These are phyloP conservation scores for Leptocoma aspasia DNA, from an alignment of 2,113 vertebrate genomes.

Conservation along the genomic window DNA sequence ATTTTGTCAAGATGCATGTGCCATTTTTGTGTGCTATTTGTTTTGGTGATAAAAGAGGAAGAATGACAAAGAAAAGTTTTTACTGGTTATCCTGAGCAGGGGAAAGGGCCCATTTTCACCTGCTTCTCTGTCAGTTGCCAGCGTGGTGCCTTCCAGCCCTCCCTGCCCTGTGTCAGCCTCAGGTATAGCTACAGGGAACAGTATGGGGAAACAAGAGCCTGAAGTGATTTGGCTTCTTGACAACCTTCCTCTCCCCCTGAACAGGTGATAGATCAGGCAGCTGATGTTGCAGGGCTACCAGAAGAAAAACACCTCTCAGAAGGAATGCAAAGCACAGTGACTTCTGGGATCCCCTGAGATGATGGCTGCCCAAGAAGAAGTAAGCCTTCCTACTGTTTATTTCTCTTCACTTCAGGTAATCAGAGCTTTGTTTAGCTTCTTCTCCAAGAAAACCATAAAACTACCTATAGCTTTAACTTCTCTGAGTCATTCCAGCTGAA, in stretches of 20 bases:
- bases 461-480: not conserved
- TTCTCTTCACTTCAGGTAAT: not conserved
- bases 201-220: not conserved
- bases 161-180: not conserved
- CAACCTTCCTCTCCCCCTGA: not conserved
- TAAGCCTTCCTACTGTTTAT: not conserved
- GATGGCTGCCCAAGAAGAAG: not conserved
- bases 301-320: not conserved
- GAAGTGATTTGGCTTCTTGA: not conserved
- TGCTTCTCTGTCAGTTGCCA: not conserved
- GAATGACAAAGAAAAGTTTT: not conserved
- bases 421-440: not conserved
- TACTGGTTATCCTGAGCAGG: not conserved
- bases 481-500: not conserved
- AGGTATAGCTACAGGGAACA: not conserved
- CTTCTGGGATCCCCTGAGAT: not conserved
- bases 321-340: not conserved
- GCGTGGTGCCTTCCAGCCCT: accelerated
- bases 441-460: not conserved
- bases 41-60: not conserved
- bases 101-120: not conserved
- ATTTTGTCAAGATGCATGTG: not conserved
- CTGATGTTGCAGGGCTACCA: not conserved
- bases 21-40: not conserved
- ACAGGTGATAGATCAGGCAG: not conserved